Evolutionary conservation across 2,113 vertebrate species (phyloP).

Genomic region (Nymphicus hollandicus): DNA sequence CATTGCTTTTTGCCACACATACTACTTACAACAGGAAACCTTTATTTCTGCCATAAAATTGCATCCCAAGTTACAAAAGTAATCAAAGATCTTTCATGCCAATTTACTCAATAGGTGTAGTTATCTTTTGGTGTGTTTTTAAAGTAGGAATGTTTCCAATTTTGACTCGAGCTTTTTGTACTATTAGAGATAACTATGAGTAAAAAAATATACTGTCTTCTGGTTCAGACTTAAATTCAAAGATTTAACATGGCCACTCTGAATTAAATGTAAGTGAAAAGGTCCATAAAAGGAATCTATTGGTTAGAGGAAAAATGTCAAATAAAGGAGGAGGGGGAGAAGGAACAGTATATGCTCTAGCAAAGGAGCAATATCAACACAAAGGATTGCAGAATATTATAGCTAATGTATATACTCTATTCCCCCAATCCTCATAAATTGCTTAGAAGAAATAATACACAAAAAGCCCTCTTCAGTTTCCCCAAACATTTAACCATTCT

Average conservation of each 20-base stretch:
- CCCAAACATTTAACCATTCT: background rate
- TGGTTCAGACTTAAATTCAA: background rate
- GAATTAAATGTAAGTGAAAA: background rate
- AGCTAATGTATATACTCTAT: background rate
- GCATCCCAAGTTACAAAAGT: background rate
- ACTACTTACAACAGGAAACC: background rate
- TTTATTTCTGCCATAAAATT: background rate
- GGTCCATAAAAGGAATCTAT: background rate
- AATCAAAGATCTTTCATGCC: background rate
- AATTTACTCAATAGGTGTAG: background rate
- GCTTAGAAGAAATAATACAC: background rate
- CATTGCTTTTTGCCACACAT: background rate
- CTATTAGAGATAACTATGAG: background rate
- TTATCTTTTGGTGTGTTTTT: background rate
- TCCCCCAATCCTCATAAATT: background rate
- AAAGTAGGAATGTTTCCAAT: background rate
- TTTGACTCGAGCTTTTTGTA: background rate
- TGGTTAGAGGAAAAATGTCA: background rate
- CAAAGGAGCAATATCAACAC: background rate
- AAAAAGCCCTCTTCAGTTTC: background rate
- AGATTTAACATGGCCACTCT: background rate
- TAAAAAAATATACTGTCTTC: background rate
- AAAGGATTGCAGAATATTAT: background rate
- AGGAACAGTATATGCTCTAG: background rate
- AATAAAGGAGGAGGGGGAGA: background rate